Evolutionary conservation across 2,888 invertebrate genomes (phyloP), one percentile per base, ranked within the genome.

Genomic region (Hydraecia micacea): DNA sequence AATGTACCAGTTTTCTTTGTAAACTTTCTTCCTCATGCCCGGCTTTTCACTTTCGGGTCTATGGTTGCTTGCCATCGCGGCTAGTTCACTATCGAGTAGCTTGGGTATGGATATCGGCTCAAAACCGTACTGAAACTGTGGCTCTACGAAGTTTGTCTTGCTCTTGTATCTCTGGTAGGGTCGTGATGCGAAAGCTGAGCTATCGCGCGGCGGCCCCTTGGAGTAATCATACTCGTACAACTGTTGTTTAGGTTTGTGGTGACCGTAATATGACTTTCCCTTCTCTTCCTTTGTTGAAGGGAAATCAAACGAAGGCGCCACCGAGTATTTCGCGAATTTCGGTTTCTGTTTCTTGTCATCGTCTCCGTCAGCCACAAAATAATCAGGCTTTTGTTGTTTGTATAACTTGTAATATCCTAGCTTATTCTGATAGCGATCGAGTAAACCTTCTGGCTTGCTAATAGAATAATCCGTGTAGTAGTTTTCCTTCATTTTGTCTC

Each of bases 121-220:
- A 88, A 97, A 97, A 15, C 97, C 97, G 85, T 97, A 97, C 84
- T 97, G 96, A 87, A 95, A 97, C 81, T 95, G 96, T 0, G 97
- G 97, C 85, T 96, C 96, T 62, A 96, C 95, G 78, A 96, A 96
- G 79, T 93, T 93, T 60, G 95, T 95, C 87, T 92, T 95, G 75
- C 88, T 91, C 78, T 91, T 94, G 75, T 93, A 94, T 65, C 89
- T 92, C 75, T 93, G 92, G 60, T 89, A 90, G 6, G 95, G 94
- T 9, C 92, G 92, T n/a, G 95, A 93, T 1, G 94, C 94, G 75
- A 90, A 92, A 15, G 96, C 95, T 1, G 93, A 92, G 75, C 83
- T 95, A 80, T 96, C 96, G 55, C 91, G 91, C 3, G 94, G 93
- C 60, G 90, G 77, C 62, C 92, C 93, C 85, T 94, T 95, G 0